phyloP scores from a whole-genome alignment of 2,797 vertebrate genomes.

The Eospalax fontanierii region DNA sequence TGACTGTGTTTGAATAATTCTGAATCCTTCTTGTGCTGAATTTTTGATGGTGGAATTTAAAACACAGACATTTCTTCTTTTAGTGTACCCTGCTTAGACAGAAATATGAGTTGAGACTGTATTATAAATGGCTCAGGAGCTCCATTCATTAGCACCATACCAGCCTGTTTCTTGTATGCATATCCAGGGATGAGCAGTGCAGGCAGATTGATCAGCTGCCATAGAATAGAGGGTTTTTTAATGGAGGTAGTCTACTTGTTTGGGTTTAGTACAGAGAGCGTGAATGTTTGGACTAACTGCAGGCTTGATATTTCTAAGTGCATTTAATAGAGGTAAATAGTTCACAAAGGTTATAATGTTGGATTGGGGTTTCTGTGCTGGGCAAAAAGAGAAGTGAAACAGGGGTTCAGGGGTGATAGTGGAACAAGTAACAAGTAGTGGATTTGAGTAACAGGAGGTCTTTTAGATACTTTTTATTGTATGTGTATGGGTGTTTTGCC shows the following conservation, averaged over 20 bases:
- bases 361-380: not conserved
- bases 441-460: not conserved
- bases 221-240: not conserved
- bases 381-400: not conserved
- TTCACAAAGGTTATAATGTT: not conserved
- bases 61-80: conserved; percentile 48
- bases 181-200: conserved; percentile 25
- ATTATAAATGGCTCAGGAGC: conserved; percentile 22
- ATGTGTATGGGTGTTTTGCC: too few species aligned
- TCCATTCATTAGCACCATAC: conserved; percentile 30
- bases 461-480: too few species aligned
- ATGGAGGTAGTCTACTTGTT: conserved; percentile 9
- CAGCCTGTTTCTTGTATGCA: not conserved
- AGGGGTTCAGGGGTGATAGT: not conserved
- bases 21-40: not conserved
- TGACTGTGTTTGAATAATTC: not conserved
- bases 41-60: not conserved
- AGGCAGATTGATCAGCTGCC: not conserved
- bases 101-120: conserved; percentile 35
- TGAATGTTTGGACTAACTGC: conserved; percentile 24
- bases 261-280: not conserved
- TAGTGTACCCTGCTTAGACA: not conserved
- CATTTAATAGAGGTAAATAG: not conserved
- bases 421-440: conserved; percentile 5
- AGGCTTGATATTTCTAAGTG: not conserved